Evolutionary conservation across 2,797 vertebrate species (phyloP).

Genomic region (Notolabrus celidotus): DNA sequence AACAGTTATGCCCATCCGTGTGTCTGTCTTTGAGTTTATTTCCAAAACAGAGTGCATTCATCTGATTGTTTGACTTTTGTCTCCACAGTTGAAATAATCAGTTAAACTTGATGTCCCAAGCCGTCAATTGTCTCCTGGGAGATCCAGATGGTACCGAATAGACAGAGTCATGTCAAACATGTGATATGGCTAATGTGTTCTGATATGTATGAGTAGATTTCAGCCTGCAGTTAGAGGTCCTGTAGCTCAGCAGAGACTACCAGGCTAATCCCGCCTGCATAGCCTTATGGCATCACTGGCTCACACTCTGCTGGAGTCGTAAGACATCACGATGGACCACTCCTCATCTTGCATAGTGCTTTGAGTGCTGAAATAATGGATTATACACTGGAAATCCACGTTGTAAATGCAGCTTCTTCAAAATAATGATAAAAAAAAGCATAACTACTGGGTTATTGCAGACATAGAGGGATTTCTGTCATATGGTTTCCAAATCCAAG

Average conservation of each 20-base stretch:
- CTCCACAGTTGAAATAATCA: slow-evolving; percentile 15
- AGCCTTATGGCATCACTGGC: background rate
- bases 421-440: slow-evolving; percentile 21
- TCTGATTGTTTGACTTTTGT: slow-evolving; percentile 7
- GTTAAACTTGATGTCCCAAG: slow-evolving; percentile 17
- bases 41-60: slow-evolving; percentile 35
- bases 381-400: slow-evolving; percentile 39
- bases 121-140: slow-evolving; percentile 10
- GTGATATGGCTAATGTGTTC: slow-evolving; percentile 65
- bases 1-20: slow-evolving; percentile 5
- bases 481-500: slow-evolving; percentile 17
- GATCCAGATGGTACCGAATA: slow-evolving; percentile 24
- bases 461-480: slow-evolving; percentile 7
- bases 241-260: slow-evolving; percentile 40
- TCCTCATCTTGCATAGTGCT: slow-evolving; percentile 72
- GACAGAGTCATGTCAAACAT: slow-evolving; percentile 25
- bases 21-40: slow-evolving; percentile 51
- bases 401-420: slow-evolving; percentile 26
- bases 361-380: slow-evolving; percentile 52
- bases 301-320: slow-evolving; percentile 25
- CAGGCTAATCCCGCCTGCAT: slow-evolving; percentile 2
- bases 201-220: slow-evolving; percentile 71
- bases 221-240: slow-evolving; percentile 34
- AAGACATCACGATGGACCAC: slow-evolving; percentile 45
- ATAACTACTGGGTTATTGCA: background rate